Evolutionary conservation across 2,888 invertebrate genomes (phyloP).

Genomic region (Drosophila pullipes): DNA sequence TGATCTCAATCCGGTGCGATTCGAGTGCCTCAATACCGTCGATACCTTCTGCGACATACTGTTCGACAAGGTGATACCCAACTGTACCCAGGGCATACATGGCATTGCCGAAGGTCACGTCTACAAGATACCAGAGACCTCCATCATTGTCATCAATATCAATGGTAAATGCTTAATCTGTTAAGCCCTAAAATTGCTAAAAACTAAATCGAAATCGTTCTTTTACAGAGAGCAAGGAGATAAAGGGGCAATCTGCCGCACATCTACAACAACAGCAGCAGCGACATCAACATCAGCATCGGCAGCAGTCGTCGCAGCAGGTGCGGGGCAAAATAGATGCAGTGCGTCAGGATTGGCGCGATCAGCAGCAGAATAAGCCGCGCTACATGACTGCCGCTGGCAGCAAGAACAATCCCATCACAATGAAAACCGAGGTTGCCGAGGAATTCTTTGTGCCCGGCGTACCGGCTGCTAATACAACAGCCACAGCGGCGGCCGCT

Average conservation of each 20-base stretch:
- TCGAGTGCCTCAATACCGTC: slow-evolving; percentile 86
- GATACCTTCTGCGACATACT: slow-evolving; percentile 91
- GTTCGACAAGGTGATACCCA: slow-evolving; percentile 92
- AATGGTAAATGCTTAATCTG: slow-evolving; percentile 53
- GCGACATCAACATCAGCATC: not conserved
- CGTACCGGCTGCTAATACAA: not conserved
- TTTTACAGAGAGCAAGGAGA: slow-evolving; percentile 4
- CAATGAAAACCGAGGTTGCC: slow-evolving; percentile 56
- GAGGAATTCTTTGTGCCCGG: slow-evolving; percentile 50
- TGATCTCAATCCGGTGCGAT: slow-evolving; percentile 85
- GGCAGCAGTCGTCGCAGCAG: not conserved
- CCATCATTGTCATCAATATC: slow-evolving; percentile 72
- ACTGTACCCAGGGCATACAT: slow-evolving; percentile 85
- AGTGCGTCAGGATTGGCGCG: slow-evolving; percentile 24
- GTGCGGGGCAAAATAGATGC: not conserved
- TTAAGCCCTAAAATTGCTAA: no score
- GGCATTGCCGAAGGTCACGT: slow-evolving; percentile 81
- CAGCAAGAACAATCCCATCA: slow-evolving; percentile 35
- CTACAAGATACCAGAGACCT: slow-evolving; percentile 86
- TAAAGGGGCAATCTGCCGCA: not conserved
- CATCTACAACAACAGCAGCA: not conserved
- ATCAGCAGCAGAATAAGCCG: slow-evolving; percentile 8
- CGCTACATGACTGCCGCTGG: slow-evolving; percentile 51
- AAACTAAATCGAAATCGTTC: not conserved
- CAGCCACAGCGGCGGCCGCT: not conserved